These are phyloP conservation scores for Eupithecia subfuscata DNA, from an alignment of 2,888 invertebrate species.

Conservation along the genomic window DNA sequence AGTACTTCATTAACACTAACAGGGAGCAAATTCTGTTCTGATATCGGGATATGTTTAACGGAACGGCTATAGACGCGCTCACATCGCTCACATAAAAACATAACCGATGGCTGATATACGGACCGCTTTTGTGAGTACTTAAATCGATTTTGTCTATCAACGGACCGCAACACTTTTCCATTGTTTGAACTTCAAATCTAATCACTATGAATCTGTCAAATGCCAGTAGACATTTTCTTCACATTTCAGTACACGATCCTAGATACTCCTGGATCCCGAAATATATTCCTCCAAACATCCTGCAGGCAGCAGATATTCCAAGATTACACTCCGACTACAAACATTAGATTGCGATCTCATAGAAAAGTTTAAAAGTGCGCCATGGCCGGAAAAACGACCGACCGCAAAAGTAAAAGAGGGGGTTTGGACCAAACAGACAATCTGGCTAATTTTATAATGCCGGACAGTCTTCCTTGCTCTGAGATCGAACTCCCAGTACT, in stretches of 20 bases:
- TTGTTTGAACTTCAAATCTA: too few species aligned
- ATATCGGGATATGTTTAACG: too few species aligned
- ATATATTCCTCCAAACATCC: neutral
- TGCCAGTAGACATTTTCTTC: neutral
- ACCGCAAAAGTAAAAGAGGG: conserved; percentile 69
- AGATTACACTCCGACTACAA: neutral
- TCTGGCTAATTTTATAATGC: conserved; percentile 64
- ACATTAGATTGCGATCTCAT: neutral
- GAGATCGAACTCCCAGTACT: conserved; percentile 71
- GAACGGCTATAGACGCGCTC: too few species aligned
- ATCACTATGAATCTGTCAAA: too few species aligned
- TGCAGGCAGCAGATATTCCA: neutral
- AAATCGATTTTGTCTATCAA: too few species aligned
- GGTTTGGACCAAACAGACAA: conserved; percentile 53
- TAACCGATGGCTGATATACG: too few species aligned
- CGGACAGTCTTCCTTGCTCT: conserved; percentile 72
- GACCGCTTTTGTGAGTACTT: too few species aligned
- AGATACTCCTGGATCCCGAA: neutral
- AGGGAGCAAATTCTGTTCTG: too few species aligned
- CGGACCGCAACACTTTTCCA: too few species aligned
- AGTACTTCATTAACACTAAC: too few species aligned
- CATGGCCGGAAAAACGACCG: conserved; percentile 62
- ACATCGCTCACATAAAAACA: too few species aligned
- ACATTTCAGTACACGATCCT: neutral
- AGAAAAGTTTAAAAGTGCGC: neutral